Conservation (phyloP, 2,113 vertebrate species). For the Ivindomyrus marchei region DNA sequence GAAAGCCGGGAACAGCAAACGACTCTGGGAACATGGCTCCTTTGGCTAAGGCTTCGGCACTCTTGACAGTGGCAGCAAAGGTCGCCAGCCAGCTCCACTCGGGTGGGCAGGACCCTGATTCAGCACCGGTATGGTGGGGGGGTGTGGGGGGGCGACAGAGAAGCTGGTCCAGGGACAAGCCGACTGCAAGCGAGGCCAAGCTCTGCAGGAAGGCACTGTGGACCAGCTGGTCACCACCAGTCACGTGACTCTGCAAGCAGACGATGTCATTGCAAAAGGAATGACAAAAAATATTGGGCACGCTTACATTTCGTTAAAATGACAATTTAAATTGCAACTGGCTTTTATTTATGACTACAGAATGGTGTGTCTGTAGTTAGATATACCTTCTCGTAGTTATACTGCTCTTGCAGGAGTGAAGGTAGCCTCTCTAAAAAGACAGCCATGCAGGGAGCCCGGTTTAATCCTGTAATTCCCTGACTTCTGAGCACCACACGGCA, state of each 20-base stretch:
- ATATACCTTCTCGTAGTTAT: conserved; percentile 63
- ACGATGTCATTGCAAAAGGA: not conserved
- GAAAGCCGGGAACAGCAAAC: conserved; percentile 54
- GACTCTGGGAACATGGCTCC: conserved; percentile 62
- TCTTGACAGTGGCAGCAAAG: conserved; percentile 62
- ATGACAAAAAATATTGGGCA: not conserved
- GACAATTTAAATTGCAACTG: not conserved
- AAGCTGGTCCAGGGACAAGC: conserved; percentile 61
- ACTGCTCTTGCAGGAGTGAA: conserved; percentile 63
- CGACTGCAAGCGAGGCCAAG: conserved; percentile 59
- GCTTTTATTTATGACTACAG: not conserved
- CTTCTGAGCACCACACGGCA: conserved; percentile 64
- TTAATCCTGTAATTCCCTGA: conserved; percentile 64
- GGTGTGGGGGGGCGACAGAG: conserved; percentile 53
- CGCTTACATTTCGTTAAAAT: not conserved
- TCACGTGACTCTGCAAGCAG: conserved; percentile 56
- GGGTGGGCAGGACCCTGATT: conserved; percentile 39
- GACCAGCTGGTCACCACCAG: conserved; percentile 64
- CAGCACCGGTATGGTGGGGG: conserved; percentile 50
- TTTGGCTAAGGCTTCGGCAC: conserved; percentile 65
- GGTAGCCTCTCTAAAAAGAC: conserved; percentile 68
- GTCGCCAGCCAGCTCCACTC: conserved; percentile 67
- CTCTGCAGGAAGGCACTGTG: conserved; percentile 71
- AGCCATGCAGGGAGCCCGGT: conserved; percentile 64
- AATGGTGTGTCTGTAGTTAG: too few relatives aligned